Percentiles rank a stretch among this genome's conserved stretches.
These are phyloP conservation scores for Kryptolebias ocellatus DNA, from an alignment of 2,797 vertebrate genomes.

Conservation along the genomic window DNA sequence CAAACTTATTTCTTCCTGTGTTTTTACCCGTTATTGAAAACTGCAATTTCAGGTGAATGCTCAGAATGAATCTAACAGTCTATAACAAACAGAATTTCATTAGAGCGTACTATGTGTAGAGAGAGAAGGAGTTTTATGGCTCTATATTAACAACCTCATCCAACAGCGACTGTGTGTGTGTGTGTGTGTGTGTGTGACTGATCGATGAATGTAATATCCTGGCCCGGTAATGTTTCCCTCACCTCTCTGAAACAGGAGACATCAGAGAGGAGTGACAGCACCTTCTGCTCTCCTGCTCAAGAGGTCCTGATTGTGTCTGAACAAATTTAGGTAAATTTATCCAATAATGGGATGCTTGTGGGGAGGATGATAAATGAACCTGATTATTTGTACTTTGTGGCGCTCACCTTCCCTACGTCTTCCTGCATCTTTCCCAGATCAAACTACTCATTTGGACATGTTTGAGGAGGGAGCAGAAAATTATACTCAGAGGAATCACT, in stretches of 20 bases:
- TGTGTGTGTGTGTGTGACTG: neutral
- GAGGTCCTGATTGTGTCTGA: neutral
- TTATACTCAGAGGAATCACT: neutral
- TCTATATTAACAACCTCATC: slow-evolving; percentile 7
- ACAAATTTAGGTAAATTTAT: neutral
- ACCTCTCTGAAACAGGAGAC: slow-evolving; percentile 4
- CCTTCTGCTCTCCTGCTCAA: neutral
- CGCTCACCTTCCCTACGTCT: slow-evolving; percentile 8
- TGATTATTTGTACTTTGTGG: slow-evolving; percentile 14
- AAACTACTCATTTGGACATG: neutral
- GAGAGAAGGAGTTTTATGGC: neutral
- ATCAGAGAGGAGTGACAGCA: neutral
- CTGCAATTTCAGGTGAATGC: neutral
- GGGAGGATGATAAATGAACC: slow-evolving; percentile 16
- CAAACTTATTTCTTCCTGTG: neutral
- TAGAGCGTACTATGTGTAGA: neutral
- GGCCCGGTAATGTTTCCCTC: slow-evolving; percentile 1
- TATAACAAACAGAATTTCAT: slow-evolving; percentile 3
- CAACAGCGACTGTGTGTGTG: slow-evolving; percentile 2
- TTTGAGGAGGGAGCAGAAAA: slow-evolving; percentile 11
- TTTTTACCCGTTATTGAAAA: neutral
- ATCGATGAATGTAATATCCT: slow-evolving; percentile 22
- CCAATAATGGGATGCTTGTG: neutral
- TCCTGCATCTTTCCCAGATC: slow-evolving; percentile 12
- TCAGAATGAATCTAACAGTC: neutral